phyloP scores from a whole-genome alignment of 1,140 invertebrate genomes.

The Lepidurus couesii region DNA sequence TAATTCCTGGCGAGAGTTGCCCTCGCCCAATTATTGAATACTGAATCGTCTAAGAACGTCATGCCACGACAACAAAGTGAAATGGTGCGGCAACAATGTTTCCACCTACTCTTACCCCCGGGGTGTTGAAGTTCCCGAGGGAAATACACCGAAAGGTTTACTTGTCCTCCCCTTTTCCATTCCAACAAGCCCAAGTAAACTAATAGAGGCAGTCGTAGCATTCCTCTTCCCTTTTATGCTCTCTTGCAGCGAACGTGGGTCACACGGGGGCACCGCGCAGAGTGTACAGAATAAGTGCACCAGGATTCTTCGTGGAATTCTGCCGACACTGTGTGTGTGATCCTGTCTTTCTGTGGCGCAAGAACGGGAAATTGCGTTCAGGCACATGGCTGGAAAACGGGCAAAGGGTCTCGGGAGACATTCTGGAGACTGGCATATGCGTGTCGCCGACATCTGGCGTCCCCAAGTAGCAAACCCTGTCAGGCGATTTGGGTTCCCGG shows the following conservation, averaged over 20 bases:
- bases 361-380: neutral
- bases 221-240: neutral
- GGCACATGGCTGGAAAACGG: neutral
- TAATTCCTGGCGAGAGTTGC: too few species aligned
- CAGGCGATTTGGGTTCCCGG: too few species aligned
- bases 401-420: neutral
- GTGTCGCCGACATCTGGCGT: neutral
- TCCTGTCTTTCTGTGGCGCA: neutral
- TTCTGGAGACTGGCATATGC: neutral
- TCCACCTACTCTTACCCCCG: neutral
- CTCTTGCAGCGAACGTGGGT: neutral
- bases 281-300: neutral
- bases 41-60: neutral
- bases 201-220: neutral
- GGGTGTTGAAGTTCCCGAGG: slow-evolving; percentile 20
- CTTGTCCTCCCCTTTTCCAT: slow-evolving; percentile 13
- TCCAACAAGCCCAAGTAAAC: slow-evolving; percentile 11
- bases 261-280: neutral
- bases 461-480: too few species aligned
- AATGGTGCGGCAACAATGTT: slow-evolving; percentile 21
- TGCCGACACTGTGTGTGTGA: too few species aligned
- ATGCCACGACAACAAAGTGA: neutral
- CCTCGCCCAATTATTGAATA: slow-evolving; percentile 6
- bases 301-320: neutral
- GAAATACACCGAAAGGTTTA: slow-evolving; percentile 15